Conservation (phyloP, 1,140 invertebrate species). For the Dinothrombium tinctorium region DNA sequence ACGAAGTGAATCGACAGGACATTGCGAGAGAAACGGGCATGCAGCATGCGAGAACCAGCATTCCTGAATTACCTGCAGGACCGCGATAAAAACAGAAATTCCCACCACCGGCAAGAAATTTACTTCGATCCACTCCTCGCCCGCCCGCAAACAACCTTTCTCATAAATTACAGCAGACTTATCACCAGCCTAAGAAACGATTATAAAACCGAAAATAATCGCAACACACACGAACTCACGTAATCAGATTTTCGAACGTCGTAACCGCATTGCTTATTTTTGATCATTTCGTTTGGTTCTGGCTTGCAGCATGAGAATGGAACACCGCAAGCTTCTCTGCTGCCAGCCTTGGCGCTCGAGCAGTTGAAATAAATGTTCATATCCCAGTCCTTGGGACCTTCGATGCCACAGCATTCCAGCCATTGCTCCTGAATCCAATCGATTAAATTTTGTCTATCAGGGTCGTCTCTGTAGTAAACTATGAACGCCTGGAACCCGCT, state of each 20-base stretch:
- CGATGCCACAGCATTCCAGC: conserved; percentile 88
- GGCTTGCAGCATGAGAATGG: conserved; percentile 87
- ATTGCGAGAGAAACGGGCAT: too few species aligned
- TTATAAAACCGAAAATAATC: conserved; percentile 10
- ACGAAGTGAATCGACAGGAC: too few species aligned
- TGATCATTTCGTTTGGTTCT: conserved; percentile 45
- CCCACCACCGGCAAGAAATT: conserved; percentile 67
- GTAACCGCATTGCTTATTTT: conserved; percentile 65
- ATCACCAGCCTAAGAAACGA: conserved; percentile 26
- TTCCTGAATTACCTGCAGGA: conserved; percentile 51
- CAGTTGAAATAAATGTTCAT: conserved; percentile 94
- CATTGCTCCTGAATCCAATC: conserved; percentile 98
- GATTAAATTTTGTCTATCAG: conserved; percentile 88
- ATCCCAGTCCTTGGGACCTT: conserved; percentile 85
- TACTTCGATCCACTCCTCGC: conserved; percentile 77
- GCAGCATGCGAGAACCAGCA: too few species aligned
- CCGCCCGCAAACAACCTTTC: conserved; percentile 68
- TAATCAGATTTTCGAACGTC: conserved; percentile 64
- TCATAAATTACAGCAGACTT: conserved; percentile 57
- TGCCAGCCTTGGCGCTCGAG: conserved; percentile 63
- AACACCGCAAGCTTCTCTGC: conserved; percentile 83
- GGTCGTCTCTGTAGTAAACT: conserved; percentile 84
- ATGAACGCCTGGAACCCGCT: conserved; percentile 78
- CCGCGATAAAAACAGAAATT: conserved; percentile 48
- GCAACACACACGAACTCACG: conserved; percentile 51